Evolutionary conservation across 2,888 invertebrate species (phyloP).

Genomic region (Axea sp.): DNA sequence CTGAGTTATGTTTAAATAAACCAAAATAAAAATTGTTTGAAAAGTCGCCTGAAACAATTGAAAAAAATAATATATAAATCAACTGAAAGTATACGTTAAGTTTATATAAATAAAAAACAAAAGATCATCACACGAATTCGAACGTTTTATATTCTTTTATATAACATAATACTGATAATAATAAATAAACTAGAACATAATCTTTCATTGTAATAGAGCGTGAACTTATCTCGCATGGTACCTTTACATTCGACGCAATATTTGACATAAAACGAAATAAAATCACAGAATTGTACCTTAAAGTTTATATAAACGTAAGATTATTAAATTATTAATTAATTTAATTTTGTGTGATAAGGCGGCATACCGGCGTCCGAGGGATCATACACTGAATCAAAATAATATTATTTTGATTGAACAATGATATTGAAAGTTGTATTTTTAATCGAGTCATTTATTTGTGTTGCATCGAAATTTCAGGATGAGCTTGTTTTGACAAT

Average conservation of each 20-base stretch:
- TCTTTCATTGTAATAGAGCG: conserved; percentile 33
- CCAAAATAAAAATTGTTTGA: too few species aligned
- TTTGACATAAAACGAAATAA: conserved; percentile 4
- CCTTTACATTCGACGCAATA: conserved; percentile 47
- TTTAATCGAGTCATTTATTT: conserved; percentile 58
- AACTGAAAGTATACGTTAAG: conserved; percentile 52
- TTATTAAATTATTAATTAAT: conserved; percentile 57
- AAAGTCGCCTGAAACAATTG: too few species aligned
- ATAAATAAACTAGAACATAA: conserved; percentile 27
- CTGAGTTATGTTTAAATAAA: too few species aligned
- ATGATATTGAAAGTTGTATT: conserved; percentile 56
- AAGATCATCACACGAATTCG: conserved; percentile 29
- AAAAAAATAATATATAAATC: conserved; percentile 4
- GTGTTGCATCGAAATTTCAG: conserved; percentile 56
- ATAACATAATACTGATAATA: conserved; percentile 34
- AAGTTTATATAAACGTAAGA: conserved; percentile 49
- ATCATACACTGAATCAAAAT: conserved; percentile 54
- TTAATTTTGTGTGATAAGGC: conserved; percentile 44
- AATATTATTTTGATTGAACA: conserved; percentile 48
- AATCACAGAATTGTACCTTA: conserved; percentile 53
- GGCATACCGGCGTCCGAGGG: conserved; percentile 19
- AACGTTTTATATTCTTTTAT: conserved; percentile 58
- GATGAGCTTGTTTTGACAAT: conserved; percentile 61
- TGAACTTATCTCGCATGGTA: conserved; percentile 57
- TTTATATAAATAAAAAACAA: conserved; percentile 30